Percentiles rank a stretch among this genome's conserved stretches.
phyloP scores from a whole-genome alignment of 2,888 invertebrate species.

The Nemotelus pantherinus region DNA sequence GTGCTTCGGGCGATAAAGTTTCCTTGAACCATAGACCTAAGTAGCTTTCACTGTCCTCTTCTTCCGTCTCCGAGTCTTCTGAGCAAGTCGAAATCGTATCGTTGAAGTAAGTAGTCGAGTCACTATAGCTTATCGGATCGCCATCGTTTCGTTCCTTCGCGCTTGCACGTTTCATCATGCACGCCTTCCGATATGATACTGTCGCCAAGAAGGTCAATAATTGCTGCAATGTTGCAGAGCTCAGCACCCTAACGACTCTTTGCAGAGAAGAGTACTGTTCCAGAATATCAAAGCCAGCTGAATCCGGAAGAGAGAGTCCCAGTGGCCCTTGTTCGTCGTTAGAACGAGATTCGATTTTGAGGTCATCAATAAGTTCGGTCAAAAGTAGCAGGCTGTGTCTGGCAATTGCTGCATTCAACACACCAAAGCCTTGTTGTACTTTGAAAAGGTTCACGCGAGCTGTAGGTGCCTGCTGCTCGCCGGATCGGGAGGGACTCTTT shows the following conservation, averaged over 20 bases:
- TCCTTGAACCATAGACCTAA: slow-evolving; percentile 93
- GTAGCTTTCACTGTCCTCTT: slow-evolving; percentile 71
- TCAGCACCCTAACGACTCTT: slow-evolving; percentile 67
- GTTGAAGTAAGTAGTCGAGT: slow-evolving; percentile 96
- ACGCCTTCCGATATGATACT: slow-evolving; percentile 90
- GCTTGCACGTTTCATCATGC: slow-evolving; percentile 80
- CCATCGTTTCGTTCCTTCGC: slow-evolving; percentile 81
- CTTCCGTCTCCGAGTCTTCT: slow-evolving; percentile 88
- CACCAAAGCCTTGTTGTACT: slow-evolving; percentile 86
- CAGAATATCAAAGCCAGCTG: slow-evolving; percentile 64
- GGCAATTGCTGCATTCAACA: slow-evolving; percentile 88
- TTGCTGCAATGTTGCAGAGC: slow-evolving; percentile 67
- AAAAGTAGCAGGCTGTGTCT: slow-evolving; percentile 81
- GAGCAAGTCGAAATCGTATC: slow-evolving; percentile 92
- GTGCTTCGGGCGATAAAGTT: slow-evolving; percentile 77
- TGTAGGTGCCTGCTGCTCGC: slow-evolving; percentile 67
- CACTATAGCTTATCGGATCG: slow-evolving; percentile 86
- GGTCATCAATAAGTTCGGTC: slow-evolving; percentile 62
- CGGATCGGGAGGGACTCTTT: slow-evolving; percentile 62
- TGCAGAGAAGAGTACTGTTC: slow-evolving; percentile 65
- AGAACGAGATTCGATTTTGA: slow-evolving; percentile 63
- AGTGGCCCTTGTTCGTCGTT: slow-evolving; percentile 53
- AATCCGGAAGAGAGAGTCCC: slow-evolving; percentile 55
- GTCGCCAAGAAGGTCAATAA: slow-evolving; percentile 89
- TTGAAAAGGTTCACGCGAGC: slow-evolving; percentile 75